These are phyloP conservation scores for Vombatus ursinus DNA, from an alignment of 2,113 vertebrate species.

Conservation along the genomic window DNA sequence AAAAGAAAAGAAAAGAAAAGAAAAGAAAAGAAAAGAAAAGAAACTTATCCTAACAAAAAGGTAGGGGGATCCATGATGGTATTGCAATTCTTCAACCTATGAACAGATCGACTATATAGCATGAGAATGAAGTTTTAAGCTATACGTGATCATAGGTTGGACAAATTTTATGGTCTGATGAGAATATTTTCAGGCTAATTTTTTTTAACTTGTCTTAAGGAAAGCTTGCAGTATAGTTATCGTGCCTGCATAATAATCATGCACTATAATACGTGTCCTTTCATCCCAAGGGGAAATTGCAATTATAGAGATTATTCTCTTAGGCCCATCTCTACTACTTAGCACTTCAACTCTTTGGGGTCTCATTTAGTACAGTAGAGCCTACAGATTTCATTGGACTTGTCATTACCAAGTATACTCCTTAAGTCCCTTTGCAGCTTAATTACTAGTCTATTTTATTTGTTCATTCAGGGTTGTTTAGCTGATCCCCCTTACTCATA, in stretches of 20 bases:
- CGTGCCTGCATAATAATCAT: neutral
- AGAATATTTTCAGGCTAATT: neutral
- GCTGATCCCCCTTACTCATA: neutral
- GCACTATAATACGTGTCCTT: neutral
- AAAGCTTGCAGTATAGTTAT: neutral
- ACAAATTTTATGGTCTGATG: neutral
- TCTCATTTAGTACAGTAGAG: neutral
- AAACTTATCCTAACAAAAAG: neutral
- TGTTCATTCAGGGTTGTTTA: neutral
- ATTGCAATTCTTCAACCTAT: neutral
- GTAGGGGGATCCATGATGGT: neutral
- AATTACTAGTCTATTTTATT: neutral
- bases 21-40: no score
- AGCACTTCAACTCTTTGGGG: neutral
- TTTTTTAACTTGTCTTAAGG: neutral
- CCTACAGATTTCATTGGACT: neutral
- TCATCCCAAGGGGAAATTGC: neutral
- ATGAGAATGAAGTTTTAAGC: neutral
- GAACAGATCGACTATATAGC: neutral
- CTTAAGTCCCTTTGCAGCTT: neutral
- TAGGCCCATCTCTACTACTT: neutral
- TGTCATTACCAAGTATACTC: neutral
- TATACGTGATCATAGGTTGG: neutral
- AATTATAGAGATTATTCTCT: neutral
- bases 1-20: no score